Evolutionary conservation across 2,888 invertebrate genomes (phyloP), one percentile per base, ranked within the genome.

Genomic region (Agrypnus murinus): DNA sequence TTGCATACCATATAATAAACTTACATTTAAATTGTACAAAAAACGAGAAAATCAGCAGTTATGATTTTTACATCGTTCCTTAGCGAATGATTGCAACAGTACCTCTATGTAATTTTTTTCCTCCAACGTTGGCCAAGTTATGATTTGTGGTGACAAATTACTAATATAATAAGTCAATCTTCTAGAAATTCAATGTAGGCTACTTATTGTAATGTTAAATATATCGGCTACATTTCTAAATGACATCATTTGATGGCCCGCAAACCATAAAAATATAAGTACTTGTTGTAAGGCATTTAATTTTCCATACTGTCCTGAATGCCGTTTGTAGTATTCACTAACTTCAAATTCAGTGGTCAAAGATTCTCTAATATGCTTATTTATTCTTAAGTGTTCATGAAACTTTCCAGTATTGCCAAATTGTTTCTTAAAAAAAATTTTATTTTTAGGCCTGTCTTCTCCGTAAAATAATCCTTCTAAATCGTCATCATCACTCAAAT

Each of bases 141-240:
- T n/a, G n/a, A n/a, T n/a, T n/a, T n/a, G n/a, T n/a, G n/a, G n/a
- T n/a, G n/a, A n/a, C n/a, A n/a, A n/a, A n/a, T n/a, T n/a, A n/a
- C n/a, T n/a, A n/a, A n/a, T n/a, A n/a, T n/a, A n/a, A n/a, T n/a
- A n/a, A n/a, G n/a, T n/a, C n/a, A n/a, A n/a, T n/a, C n/a, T n/a
- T n/a, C n/a, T n/a, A n/a, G n/a, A n/a, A n/a, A 71, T 32, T 34
- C 19, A 25, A 32, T 57, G 38, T 12, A 75, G 25, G 0, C 70
- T 62, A 46, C 71, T 74, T 10, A 73, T 72, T 2, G 59, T 53
- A 9, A 72, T 40, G 40, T 69, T 55, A 32, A 73, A 74, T 9
- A 71, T 19, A 53, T 74, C 73, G 12, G 69, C 74, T 17, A 73
- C 66, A 69, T 74, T 69, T 9, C 69, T 43, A 65, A 65, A 74